Base-by-base conservation (phyloP, 92 coral and sea anemone species). In the Epizoanthus stellaris region DNA sequence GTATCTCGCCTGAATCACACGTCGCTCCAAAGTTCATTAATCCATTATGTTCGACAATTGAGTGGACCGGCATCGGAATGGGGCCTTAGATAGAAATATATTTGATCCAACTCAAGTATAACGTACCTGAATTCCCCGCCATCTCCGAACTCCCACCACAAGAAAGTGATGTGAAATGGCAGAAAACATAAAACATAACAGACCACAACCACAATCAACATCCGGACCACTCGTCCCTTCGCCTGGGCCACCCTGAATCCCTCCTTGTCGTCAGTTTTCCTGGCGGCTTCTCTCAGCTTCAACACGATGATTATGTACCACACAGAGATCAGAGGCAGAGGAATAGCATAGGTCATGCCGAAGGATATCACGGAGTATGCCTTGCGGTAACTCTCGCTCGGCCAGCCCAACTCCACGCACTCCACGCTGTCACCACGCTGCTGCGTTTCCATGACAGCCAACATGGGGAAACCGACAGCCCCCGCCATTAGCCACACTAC, bases 191-290 rank as follows among this genome's bases (percentile, higher is more conserved):
- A 45, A 62, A 89, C 91, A 59, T 96, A 96, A 62, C 93, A 90
- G 2, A 90, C 86, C 14, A 96, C 98, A 65, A 96, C 95, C 58
- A 91, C 89, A 12, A 96, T 87, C 34, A 96, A 86, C 98, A 96
- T 96, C 69, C 93, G 91, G 5, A 96, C 87, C 7, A 96, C 99
- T 85, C 76, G 93, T 2, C 98, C 99, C 70, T 96, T 96, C n/a
- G 98, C 94, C 72, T 91, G 88, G 56, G 95, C 98, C 34, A 89
- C 90, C 61, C 84, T 87, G 73, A 96, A 96, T 19, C 98, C 99
- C 75, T 96, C 99, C 34, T 79, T 87, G 79, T 96, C 98, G 52
- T 77, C 84, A 1, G 94, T 90, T 45, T 96, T 87, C 39, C 88
- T 73, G 25, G 95, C 98, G 5, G 94, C 93, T 45, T 93, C 90